These are phyloP conservation scores for Athene cunicularia DNA, from an alignment of 2,113 vertebrate species.

Conservation along the genomic window DNA sequence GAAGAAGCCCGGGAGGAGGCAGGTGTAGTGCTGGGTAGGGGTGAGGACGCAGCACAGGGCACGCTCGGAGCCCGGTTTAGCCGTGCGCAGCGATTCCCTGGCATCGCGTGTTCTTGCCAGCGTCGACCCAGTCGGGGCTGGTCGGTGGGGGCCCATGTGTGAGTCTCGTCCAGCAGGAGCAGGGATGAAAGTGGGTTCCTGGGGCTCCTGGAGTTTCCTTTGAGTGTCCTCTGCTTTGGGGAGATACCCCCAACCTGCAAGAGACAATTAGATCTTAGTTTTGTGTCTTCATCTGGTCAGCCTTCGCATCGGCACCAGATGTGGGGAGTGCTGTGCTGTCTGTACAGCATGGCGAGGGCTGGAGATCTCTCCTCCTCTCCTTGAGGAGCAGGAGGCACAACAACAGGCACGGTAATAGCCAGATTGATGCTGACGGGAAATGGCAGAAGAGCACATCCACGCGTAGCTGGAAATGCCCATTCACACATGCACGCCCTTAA, in stretches of 20 bases:
- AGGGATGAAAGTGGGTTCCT: background rate
- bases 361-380: background rate
- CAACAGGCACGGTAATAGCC: background rate
- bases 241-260: background rate
- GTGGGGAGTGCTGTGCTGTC: background rate
- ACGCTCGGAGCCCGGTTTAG: rapidly evolving
- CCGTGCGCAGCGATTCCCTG: rapidly evolving
- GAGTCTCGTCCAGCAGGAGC: background rate
- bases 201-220: background rate
- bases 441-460: slow-evolving; percentile 39
- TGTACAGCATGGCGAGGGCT: background rate
- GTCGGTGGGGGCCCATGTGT: rapidly evolving
- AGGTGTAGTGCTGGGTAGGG: background rate
- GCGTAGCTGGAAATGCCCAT: slow-evolving; percentile 52
- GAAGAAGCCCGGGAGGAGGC: background rate
- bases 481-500: slow-evolving; percentile 19
- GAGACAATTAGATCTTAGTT: no score
- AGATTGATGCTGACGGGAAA: slow-evolving; percentile 48
- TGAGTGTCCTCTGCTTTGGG: background rate
- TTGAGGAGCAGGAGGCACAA: background rate
- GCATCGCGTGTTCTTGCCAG: rapidly evolving
- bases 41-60: background rate
- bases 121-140: rapidly evolving
- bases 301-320: background rate
- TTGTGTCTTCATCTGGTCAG: background rate